Base-by-base conservation (phyloP, 2,113 vertebrate species). In the Choloepus hoffmanni region DNA sequence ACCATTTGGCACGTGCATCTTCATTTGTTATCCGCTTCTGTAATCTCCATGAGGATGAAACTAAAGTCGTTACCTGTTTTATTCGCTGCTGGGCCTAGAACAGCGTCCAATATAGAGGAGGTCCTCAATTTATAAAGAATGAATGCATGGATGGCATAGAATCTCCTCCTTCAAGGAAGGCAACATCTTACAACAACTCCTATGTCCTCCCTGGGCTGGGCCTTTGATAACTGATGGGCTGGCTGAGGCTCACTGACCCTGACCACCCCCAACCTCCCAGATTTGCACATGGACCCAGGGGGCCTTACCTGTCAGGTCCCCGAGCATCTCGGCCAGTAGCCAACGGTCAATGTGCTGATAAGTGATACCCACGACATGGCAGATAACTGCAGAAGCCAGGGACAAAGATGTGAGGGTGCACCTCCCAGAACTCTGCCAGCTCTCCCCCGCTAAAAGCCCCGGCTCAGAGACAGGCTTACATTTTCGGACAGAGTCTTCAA, bases 361-460 rank as follows among this genome's bases (percentile, higher is more conserved):
- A 0, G 99, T 99, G 98, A 99, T 99, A 62, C 99, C 99, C 96
- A 99, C 99, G 0, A 99, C 99, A 0, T 99, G 99, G 89, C 99
- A 99, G 97, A 99, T 99, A 92, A 99, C 99, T 99, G 98, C 0
- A 12, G 58, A 45, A 23, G 48, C 36, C 4, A 60, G 58, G 96
- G 33, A 76, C 23, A 40, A 50, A 68, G 19, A 28, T 0, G 24
- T 84, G 4, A 96, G 36, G 8, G 19, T 33, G n/a, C 5, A 5
- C 0, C 30, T 24, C 9, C 36, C 6, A 6, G 65, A n/a, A 62
- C 12, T 18, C 74, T 43, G 11, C 58, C 90, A 68, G 50, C 60
- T n/a, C 30, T 40, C 16, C 13, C 26, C 5, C 3, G 6, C 18
- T 19, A 5, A 65, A 28, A 89, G 65, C 24, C 30, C 50, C 36